Percentiles rank a stretch among this genome's conserved stretches.
phyloP scores from a whole-genome alignment of 2,113 vertebrate genomes.

The Siniperca chuatsi region DNA sequence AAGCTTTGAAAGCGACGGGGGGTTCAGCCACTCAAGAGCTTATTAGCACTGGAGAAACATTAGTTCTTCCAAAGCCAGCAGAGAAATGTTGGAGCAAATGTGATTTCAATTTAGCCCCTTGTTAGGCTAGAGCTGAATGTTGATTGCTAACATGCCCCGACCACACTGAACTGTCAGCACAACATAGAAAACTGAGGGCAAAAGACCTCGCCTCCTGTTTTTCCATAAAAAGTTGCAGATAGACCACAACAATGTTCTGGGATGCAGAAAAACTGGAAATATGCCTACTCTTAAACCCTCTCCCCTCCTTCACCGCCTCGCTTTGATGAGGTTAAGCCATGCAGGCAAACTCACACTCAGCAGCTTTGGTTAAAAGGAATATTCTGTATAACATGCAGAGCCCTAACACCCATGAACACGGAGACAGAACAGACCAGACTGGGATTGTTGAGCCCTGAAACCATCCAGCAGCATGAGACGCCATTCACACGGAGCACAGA shows the following conservation, averaged over 20 bases:
- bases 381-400: constrained; percentile 11
- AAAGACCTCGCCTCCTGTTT: constrained; percentile 54
- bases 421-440: background rate
- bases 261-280: constrained; percentile 55
- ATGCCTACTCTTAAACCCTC: constrained; percentile 39
- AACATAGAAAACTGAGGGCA: constrained; percentile 39
- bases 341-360: constrained; percentile 45
- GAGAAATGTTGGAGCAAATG: constrained; percentile 38
- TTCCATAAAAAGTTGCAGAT: constrained; percentile 67
- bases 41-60: constrained; percentile 52
- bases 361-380: constrained; percentile 34
- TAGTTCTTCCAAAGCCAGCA: constrained; percentile 17
- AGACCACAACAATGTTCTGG: constrained; percentile 63
- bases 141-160: constrained; percentile 55
- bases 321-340: constrained; percentile 31
- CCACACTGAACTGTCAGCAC: constrained; percentile 65
- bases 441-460: constrained; percentile 20
- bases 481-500: constrained; percentile 35
- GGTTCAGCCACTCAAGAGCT: constrained; percentile 32
- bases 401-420: background rate
- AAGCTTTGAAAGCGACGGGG: constrained; percentile 9
- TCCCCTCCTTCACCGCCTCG: background rate
- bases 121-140: constrained; percentile 38
- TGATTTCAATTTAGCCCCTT: constrained; percentile 62
- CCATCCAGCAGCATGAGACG: constrained; percentile 12